Evolutionary conservation across 64 coral and sea anemone species (phyloP), one percentile per base, ranked within the genome.

Genomic region (Dendrophyllia cribrosa): DNA sequence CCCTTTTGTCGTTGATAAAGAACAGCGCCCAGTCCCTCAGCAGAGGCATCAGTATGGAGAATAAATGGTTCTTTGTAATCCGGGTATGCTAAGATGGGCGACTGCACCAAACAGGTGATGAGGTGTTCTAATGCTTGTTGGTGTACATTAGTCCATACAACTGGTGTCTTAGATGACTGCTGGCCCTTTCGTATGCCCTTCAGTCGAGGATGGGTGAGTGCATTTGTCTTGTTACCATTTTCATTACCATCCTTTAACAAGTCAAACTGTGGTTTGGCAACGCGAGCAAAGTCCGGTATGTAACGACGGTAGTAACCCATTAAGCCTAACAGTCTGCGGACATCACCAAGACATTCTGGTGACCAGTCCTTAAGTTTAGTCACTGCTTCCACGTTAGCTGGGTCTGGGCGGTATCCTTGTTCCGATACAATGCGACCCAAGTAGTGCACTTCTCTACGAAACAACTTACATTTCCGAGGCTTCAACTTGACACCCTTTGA

Each of bases 11-110:
- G 58, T 51, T 92, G 82, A 16, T 87, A 87, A 21, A 91, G 48
- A 15, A 91, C 78, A n/a, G 66, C 63, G 4, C 89, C 78, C 5
- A 83, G 59, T 43, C 78, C 89, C 23, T 91, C 10, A 16, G 9
- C 45, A 51, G 89, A 91, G 17, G 89, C 89, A 84, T 91, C 90
- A 19, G 60, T 87, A 58, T 87, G 90, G 44, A 87, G 3, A 19
- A 87, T 74, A 20, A 87, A 92, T 24, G 68, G 80, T 43, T 69
- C 43, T 17, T 71, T 71, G 63, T 70, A 86, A 21, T 86, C 61
- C 66, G 83, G 83, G 66, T 70, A 86, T 6, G 83, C 83, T 55
- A 86, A 10, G 48, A 86, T 51, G 45, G 83, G 63, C 50, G 83
- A 8, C 19, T 6, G 11, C 7, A 58, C 45, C 9, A 86, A 10